Conservation (phyloP, 2,113 vertebrate species). For the Glaucomys volans region DNA sequence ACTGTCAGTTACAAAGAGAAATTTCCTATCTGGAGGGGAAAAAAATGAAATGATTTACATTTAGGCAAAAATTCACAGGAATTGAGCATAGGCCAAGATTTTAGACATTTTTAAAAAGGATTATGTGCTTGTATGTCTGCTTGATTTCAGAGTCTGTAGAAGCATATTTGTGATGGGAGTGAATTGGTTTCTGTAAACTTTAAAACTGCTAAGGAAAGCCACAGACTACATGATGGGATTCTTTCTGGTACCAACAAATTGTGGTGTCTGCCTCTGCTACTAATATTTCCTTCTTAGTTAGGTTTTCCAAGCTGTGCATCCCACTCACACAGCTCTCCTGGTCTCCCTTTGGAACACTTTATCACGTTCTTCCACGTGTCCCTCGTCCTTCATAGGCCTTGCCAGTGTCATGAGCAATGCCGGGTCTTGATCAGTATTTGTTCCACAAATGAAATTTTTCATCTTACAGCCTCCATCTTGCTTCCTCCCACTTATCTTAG, state of each 20-base stretch:
- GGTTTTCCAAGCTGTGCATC: neutral
- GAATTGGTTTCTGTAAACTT: neutral
- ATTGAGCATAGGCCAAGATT: neutral
- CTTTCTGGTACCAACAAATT: neutral
- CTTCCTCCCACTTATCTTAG: neutral
- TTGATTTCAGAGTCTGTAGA: neutral
- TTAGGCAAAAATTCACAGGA: neutral
- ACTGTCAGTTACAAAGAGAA: neutral
- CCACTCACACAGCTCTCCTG: rapidly evolving
- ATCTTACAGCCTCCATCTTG: neutral
- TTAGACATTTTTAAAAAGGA: conserved; percentile 14
- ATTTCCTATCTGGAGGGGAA: neutral
- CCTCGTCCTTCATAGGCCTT: neutral
- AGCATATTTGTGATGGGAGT: neutral
- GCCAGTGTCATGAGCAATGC: neutral
- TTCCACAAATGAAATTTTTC: neutral
- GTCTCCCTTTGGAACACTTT: neutral
- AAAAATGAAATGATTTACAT: neutral
- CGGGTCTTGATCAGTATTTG: neutral
- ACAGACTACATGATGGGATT: neutral
- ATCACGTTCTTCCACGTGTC: rapidly evolving
- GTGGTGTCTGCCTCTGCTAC: neutral
- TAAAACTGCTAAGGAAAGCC: neutral
- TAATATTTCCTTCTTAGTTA: neutral
- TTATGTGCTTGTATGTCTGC: neutral